Conservation (phyloP, 2,888 invertebrate genomes). For the Panopea generosa region DNA sequence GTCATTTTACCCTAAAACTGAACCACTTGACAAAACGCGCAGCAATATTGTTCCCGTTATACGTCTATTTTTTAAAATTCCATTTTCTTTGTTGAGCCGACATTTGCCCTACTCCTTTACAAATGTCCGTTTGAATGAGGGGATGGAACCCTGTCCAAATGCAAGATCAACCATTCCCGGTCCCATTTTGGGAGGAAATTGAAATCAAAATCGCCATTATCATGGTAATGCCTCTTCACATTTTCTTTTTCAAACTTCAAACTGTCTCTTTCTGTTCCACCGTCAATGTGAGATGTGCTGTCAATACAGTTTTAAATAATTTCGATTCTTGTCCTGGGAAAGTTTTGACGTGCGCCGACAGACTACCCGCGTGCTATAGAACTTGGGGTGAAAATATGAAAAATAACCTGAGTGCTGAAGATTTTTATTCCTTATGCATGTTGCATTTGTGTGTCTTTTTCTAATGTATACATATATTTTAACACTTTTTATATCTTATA, state of each 20-base stretch:
- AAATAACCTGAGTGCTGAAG: no score
- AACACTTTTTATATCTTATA: no score
- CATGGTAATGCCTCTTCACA: slow-evolving; percentile 63
- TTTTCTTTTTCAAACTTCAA: slow-evolving; percentile 35
- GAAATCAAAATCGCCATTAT: slow-evolving; percentile 57
- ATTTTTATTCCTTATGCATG: no score
- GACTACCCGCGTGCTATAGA: neutral
- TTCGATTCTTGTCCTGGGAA: slow-evolving; percentile 9
- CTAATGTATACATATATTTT: no score
- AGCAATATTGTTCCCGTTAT: no score
- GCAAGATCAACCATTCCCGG: slow-evolving; percentile 32
- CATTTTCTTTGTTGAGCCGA: slow-evolving; percentile 32
- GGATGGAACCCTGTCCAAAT: slow-evolving; percentile 26
- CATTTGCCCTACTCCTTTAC: slow-evolving; percentile 16
- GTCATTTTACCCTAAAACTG: no score
- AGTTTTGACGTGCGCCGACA: neutral
- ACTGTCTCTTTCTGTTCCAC: slow-evolving; percentile 28
- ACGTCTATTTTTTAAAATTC: no score
- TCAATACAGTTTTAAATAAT: slow-evolving; percentile 23
- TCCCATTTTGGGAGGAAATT: slow-evolving; percentile 57
- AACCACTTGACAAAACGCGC: no score
- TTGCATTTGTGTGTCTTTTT: no score
- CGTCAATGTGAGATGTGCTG: slow-evolving; percentile 24
- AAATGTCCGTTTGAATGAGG: slow-evolving; percentile 24
- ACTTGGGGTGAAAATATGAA: neutral